phyloP scores from a whole-genome alignment of 2,888 invertebrate genomes.

The Podabrus alpinus region DNA sequence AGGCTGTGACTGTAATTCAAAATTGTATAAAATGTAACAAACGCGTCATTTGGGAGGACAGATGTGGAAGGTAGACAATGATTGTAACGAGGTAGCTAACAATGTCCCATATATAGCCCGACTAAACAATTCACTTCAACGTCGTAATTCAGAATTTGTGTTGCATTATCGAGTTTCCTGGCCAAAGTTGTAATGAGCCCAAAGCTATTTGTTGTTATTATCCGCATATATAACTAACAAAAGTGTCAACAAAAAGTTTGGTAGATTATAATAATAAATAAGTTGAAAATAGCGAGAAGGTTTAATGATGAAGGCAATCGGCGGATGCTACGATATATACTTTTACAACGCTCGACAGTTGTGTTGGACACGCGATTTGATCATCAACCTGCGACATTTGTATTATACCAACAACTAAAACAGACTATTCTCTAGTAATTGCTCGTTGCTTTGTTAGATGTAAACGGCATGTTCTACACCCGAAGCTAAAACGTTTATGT shows the following conservation, averaged over 20 bases:
- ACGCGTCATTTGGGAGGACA: constrained; percentile 48
- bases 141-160: constrained; percentile 16
- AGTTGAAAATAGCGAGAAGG: constrained; percentile 32
- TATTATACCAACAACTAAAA: constrained; percentile 19
- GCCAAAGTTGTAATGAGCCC: constrained; percentile 4
- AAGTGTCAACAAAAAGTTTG: constrained; percentile 29
- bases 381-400: constrained; percentile 40
- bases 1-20: constrained; percentile 26
- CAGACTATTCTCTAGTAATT: constrained; percentile 25
- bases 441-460: constrained; percentile 23
- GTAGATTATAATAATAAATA: constrained; percentile 27
- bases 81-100: constrained; percentile 51
- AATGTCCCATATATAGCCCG: constrained; percentile 19
- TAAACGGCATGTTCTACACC: constrained; percentile 15
- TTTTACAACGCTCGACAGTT: constrained; percentile 35
- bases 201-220: constrained; percentile 17
- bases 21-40: constrained; percentile 45
- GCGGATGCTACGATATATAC: constrained; percentile 35
- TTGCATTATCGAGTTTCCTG: constrained; percentile 24
- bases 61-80: constrained; percentile 49
- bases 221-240: constrained; percentile 13
- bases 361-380: constrained; percentile 42
- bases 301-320: constrained; percentile 36
- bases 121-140: constrained; percentile 20
- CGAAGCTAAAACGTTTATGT: constrained; percentile 19